Conservation (phyloP, 2,888 invertebrate species). For the Myopa testacea region DNA sequence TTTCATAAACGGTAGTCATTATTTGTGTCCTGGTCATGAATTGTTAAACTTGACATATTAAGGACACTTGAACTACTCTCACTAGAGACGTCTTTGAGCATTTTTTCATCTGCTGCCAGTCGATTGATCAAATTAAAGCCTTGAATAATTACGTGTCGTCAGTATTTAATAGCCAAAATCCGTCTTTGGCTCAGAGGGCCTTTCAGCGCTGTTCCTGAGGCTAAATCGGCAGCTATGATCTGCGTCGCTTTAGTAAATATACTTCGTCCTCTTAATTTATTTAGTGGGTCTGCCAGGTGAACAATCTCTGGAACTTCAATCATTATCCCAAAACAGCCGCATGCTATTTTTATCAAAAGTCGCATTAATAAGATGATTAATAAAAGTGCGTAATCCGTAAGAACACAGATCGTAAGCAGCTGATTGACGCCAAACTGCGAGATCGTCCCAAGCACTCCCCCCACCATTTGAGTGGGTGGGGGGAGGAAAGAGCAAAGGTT, state of each 20-base stretch:
- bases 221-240: background rate
- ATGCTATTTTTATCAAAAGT: no score
- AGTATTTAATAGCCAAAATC: conserved; percentile 33
- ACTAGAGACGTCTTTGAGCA: background rate
- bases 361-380: no score
- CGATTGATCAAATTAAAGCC: conserved; percentile 34
- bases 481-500: no score
- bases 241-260: background rate
- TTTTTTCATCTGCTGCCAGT: conserved; percentile 8
- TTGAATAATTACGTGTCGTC: conserved; percentile 33
- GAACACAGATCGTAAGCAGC: no score
- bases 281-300: no score
- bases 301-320: no score
- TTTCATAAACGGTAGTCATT: conserved; percentile 14
- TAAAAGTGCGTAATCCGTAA: no score
- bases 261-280: background rate
- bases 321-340: no score
- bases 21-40: conserved; percentile 12
- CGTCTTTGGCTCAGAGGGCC: background rate
- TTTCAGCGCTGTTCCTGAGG: no score
- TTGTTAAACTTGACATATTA: conserved; percentile 1
- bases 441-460: no score
- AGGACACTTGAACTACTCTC: conserved; percentile 7
- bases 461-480: background rate
- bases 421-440: no score